phyloP scores from a whole-genome alignment of 2,888 invertebrate species.

The Phania funesta region DNA sequence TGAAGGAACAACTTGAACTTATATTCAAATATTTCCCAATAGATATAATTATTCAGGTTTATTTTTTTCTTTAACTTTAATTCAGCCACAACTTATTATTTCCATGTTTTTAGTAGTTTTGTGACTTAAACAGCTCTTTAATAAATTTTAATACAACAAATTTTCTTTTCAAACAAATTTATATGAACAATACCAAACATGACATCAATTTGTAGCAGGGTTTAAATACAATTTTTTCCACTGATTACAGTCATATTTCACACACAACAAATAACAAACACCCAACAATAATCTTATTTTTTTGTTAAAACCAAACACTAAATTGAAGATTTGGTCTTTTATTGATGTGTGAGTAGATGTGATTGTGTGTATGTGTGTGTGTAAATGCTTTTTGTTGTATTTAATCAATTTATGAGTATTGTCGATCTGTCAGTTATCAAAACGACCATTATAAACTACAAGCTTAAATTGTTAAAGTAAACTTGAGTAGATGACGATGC shows the following conservation, averaged over 20 bases:
- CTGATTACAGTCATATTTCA: slow-evolving; percentile 61
- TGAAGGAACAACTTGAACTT: too few relatives aligned
- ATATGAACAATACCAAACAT: slow-evolving; percentile 42
- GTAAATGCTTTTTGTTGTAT: slow-evolving; percentile 25
- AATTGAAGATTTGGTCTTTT: slow-evolving; percentile 9
- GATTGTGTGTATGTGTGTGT: neutral
- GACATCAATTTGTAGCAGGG: slow-evolving; percentile 61
- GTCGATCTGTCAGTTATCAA: slow-evolving; percentile 65
- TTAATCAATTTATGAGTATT: slow-evolving; percentile 65
- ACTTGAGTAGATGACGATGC: slow-evolving; percentile 43
- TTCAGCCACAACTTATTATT: slow-evolving; percentile 11
- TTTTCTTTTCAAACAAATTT: neutral
- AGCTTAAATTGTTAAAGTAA: slow-evolving; percentile 49
- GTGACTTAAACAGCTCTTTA: neutral
- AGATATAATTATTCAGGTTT: neutral
- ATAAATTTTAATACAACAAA: neutral
- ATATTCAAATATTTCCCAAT: too few relatives aligned
- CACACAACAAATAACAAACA: slow-evolving; percentile 25
- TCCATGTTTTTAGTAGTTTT: neutral
- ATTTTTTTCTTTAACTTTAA: neutral
- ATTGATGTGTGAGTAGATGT: neutral
- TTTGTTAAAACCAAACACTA: neutral
- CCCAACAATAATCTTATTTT: slow-evolving; percentile 25
- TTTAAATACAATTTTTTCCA: slow-evolving; percentile 31
- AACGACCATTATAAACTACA: slow-evolving; percentile 59